Evolutionary conservation across 2,888 invertebrate genomes (phyloP).

Genomic region (Drosophila atroscutellata): DNA sequence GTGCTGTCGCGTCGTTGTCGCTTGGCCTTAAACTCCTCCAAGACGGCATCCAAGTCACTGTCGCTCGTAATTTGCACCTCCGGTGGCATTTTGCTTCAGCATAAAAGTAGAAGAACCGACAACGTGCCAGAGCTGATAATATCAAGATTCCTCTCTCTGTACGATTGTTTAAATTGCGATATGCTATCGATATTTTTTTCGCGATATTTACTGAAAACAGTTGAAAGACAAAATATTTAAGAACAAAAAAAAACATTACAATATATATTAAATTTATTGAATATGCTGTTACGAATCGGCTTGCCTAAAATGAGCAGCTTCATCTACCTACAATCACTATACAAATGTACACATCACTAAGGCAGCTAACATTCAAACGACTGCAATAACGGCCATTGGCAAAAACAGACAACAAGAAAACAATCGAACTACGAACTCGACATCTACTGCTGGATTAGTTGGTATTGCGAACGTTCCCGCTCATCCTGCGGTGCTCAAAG

Average conservation of each 20-base stretch:
- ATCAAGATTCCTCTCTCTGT: neutral
- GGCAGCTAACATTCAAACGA: neutral
- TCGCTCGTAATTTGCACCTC: constrained; percentile 73
- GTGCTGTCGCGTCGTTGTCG: constrained; percentile 57
- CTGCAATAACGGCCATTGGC: neutral
- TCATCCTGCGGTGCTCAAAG: neutral
- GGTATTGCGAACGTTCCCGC: neutral
- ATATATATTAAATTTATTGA: neutral
- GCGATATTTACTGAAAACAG: neutral
- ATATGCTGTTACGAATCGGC: neutral
- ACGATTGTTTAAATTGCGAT: neutral
- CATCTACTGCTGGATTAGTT: neutral
- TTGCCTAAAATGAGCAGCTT: neutral
- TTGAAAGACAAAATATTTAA: neutral
- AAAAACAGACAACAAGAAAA: neutral
- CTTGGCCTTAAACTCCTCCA: constrained; percentile 54
- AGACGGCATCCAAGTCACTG: constrained; percentile 80
- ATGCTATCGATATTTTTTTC: neutral
- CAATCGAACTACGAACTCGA: neutral
- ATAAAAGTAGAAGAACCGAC: neutral
- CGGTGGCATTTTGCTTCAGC: constrained; percentile 65
- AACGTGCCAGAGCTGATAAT: constrained; percentile 20
- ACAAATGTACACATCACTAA: neutral
- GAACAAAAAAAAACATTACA: neutral
- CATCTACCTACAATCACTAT: neutral